Conservation (phyloP, 2,888 invertebrate species). For the Tortrix viridana region DNA sequence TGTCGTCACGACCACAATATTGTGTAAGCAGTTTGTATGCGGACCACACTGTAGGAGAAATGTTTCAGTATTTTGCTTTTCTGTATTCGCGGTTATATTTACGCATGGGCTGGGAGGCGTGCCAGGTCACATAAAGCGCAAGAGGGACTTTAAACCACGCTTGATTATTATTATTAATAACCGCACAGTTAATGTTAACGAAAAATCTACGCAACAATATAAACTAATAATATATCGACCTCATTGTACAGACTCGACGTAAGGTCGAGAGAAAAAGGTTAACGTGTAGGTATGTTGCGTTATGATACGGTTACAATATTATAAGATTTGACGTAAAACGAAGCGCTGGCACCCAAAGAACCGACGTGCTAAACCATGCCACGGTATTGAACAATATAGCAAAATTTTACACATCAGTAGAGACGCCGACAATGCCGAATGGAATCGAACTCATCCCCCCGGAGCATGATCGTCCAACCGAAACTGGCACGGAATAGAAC, state of each 20-base stretch:
- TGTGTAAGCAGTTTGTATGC: constrained; percentile 2
- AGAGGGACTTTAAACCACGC: constrained; percentile 21
- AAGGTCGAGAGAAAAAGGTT: too few relatives aligned
- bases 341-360: too few relatives aligned
- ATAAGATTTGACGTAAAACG: too few relatives aligned
- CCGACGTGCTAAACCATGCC: background rate
- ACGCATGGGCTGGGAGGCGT: constrained; percentile 68
- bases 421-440: constrained; percentile 51
- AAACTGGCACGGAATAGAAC: constrained; percentile 3
- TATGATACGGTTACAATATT: too few relatives aligned
- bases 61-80: constrained; percentile 51
- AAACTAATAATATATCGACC: too few relatives aligned
- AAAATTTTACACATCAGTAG: constrained; percentile 52
- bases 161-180: background rate
- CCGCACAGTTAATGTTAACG: background rate
- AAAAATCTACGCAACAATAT: constrained; percentile 9
- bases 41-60: constrained; percentile 13
- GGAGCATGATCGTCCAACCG: constrained; percentile 25
- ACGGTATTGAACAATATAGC: constrained; percentile 18
- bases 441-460: constrained; percentile 48
- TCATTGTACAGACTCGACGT: too few relatives aligned
- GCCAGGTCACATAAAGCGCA: constrained; percentile 57
- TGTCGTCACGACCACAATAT: background rate
- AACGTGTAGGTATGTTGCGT: too few relatives aligned
- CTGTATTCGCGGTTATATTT: constrained; percentile 73